phyloP scores from a whole-genome alignment of 2,797 vertebrate genomes.

The Vespertilio murinus region DNA sequence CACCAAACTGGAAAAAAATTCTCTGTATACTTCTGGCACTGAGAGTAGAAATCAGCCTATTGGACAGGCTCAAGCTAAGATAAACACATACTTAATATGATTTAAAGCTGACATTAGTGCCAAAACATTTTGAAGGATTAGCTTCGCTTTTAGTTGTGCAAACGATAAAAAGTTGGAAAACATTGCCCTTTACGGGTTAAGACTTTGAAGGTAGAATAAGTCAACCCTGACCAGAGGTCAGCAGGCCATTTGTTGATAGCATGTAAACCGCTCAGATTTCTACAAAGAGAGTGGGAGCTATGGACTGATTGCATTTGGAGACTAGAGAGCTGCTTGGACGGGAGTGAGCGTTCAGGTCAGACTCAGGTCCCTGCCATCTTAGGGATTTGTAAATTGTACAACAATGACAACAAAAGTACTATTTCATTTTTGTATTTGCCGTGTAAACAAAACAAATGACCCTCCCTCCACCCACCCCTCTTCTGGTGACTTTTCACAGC shows the following conservation, averaged over 20 bases:
- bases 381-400: not conserved
- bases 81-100: conserved; percentile 1
- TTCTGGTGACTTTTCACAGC: not conserved
- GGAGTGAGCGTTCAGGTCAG: not conserved
- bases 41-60: not conserved
- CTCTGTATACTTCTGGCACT: not conserved
- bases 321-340: not conserved
- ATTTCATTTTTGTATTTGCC: conserved; percentile 19
- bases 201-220: not conserved
- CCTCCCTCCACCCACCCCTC: too few species aligned
- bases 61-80: not conserved
- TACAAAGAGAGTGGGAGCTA: not conserved
- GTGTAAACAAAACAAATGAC: not conserved
- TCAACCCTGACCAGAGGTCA: not conserved
- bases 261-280: not conserved
- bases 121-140: not conserved
- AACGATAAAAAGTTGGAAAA: not conserved
- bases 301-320: not conserved
- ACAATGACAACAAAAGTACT: not conserved
- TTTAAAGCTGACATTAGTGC: conserved; percentile 33
- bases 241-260: not conserved
- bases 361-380: not conserved
- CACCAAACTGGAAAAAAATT: not conserved
- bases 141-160: not conserved
- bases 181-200: not conserved